Percentiles rank a stretch among this genome's conserved stretches.
Conservation (phyloP, 2,113 vertebrate species). For the Engystomops pustulosus region DNA sequence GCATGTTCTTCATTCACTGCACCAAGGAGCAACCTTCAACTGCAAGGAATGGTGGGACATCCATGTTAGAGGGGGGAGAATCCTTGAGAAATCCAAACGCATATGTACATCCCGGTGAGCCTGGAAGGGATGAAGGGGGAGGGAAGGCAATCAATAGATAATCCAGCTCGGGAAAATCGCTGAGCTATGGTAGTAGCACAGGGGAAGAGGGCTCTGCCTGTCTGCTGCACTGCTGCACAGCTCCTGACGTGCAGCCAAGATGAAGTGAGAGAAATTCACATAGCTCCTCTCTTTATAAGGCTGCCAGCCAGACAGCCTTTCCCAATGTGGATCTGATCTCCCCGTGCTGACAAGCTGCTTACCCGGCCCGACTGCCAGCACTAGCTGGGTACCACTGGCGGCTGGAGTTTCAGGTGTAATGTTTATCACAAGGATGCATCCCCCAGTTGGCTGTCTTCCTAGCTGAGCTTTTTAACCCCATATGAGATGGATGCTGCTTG, state of each 20-base stretch:
- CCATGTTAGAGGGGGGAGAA: conserved; percentile 86
- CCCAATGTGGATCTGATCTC: conserved; percentile 67
- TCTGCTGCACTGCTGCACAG: conserved; percentile 93
- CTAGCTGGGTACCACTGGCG: conserved; percentile 17
- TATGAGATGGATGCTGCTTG: not conserved
- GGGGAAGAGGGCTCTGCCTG: conserved; percentile 75
- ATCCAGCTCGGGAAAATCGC: conserved; percentile 70
- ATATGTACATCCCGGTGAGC: conserved; percentile 74
- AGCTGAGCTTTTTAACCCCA: conserved; percentile 21
- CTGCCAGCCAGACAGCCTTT: conserved; percentile 77
- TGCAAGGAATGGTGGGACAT: conserved; percentile 90
- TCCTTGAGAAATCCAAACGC: conserved; percentile 87
- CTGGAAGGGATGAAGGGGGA: conserved; percentile 77
- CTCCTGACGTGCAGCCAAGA: conserved; percentile 92
- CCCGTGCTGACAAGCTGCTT: conserved; percentile 58
- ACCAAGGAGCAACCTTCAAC: conserved; percentile 88
- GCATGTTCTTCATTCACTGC: conserved; percentile 95
- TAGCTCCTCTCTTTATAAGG: conserved; percentile 74
- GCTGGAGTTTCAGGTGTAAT: conserved; percentile 56
- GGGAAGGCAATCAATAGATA: conserved; percentile 72
- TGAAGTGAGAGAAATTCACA: conserved; percentile 86
- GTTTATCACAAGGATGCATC: conserved; percentile 29
- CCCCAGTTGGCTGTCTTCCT: not conserved
- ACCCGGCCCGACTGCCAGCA: conserved; percentile 42
- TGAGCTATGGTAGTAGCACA: conserved; percentile 68